Conservation (phyloP, 2,888 invertebrate genomes). For the Sarcophaga caerulescens region DNA sequence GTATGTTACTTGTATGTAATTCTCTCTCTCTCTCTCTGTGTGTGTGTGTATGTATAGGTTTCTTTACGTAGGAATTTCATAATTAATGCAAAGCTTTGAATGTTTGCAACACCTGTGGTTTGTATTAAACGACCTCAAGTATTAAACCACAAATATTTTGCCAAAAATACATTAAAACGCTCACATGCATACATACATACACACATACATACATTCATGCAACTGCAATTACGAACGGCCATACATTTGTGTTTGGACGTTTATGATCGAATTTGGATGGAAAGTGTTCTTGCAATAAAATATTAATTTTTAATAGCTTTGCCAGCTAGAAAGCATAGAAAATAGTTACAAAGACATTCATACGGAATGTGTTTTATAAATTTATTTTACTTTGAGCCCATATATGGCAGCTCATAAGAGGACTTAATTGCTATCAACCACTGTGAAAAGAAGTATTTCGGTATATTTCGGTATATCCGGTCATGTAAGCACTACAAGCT, state of each 20-base stretch:
- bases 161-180: slow-evolving; percentile 54
- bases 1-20: slow-evolving; percentile 27
- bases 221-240: neutral
- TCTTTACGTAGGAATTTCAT: slow-evolving; percentile 75
- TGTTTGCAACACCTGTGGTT: slow-evolving; percentile 82
- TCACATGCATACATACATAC: neutral
- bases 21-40: neutral
- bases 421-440: no score
- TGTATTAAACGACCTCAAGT: slow-evolving; percentile 79
- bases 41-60: neutral
- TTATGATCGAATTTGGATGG: slow-evolving; percentile 9
- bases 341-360: no score
- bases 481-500: no score
- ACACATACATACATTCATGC: neutral
- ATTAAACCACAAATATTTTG: slow-evolving; percentile 71
- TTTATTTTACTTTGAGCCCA: no score
- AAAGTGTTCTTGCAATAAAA: slow-evolving; percentile 50
- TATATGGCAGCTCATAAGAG: no score
- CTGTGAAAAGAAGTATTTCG: no score
- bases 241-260: neutral
- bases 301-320: slow-evolving; percentile 63
- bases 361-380: no score
- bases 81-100: slow-evolving; percentile 82
- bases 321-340: neutral
- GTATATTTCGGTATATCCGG: no score